Conservation (phyloP, 2,113 vertebrate species). For the Pandion haliaetus region DNA sequence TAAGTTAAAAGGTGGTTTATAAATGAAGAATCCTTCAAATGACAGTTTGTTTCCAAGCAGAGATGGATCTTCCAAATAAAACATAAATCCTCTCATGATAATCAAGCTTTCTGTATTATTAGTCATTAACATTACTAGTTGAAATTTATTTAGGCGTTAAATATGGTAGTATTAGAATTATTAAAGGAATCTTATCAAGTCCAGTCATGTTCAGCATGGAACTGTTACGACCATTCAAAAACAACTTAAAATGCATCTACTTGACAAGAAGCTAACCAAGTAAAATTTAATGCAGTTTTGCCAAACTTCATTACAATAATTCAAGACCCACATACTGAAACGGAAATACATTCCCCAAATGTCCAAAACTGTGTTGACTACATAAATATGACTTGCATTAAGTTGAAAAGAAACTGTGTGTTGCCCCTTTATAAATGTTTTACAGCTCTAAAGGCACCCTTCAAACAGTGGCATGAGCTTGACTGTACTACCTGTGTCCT, state of each 20-base stretch:
- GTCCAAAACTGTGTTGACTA: neutral
- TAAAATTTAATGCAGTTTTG: neutral
- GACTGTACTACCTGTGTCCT: slow-evolving; percentile 68
- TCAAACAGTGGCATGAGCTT: neutral
- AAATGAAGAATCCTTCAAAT: neutral
- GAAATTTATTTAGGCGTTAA: neutral
- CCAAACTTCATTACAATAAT: neutral
- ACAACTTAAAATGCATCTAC: neutral
- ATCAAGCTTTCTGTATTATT: neutral
- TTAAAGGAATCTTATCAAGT: neutral
- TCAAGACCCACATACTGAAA: neutral
- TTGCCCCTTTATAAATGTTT: neutral
- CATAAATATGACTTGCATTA: neutral
- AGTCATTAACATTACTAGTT: neutral
- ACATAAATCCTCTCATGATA: neutral
- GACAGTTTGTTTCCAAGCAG: neutral
- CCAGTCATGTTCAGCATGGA: neutral
- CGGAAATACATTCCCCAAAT: neutral
- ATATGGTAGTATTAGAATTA: neutral
- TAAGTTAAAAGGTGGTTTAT: neutral
- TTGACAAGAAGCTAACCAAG: neutral
- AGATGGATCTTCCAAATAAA: neutral
- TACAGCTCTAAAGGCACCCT: neutral
- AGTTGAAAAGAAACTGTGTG: neutral
- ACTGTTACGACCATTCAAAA: neutral